These are phyloP conservation scores for Rhagophthalmus giganteus DNA, from an alignment of 2,888 invertebrate species.

Conservation along the genomic window DNA sequence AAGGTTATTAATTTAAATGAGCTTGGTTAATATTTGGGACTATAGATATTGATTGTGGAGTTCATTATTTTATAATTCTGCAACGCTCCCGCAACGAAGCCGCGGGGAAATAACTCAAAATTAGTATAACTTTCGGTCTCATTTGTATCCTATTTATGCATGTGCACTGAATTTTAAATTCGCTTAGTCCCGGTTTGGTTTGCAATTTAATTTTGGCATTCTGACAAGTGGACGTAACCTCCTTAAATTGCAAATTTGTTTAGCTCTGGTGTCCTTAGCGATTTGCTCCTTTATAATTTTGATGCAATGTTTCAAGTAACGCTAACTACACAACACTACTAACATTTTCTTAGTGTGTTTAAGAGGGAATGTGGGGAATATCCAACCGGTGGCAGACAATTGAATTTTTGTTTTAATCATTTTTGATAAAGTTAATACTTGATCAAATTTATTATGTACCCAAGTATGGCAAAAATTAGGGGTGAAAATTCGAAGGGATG, in stretches of 20 bases:
- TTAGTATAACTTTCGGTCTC: conserved; percentile 20
- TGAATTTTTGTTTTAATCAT: too few species aligned
- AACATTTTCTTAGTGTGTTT: too few species aligned
- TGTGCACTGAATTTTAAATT: conserved; percentile 18
- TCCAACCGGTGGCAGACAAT: too few species aligned
- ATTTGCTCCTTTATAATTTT: too few species aligned
- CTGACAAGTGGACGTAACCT: conserved; percentile 1
- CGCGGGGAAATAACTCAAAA: conserved; percentile 22
- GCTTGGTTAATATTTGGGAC: conserved; percentile 24
- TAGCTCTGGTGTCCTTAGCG: too few species aligned
- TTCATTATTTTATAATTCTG: conserved; percentile 26
- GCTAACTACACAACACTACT: too few species aligned
- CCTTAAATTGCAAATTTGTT: conserved; percentile 2
- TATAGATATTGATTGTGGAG: conserved; percentile 11
- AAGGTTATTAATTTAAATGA: conserved; percentile 29
- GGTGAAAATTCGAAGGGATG: too few species aligned
- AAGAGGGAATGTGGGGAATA: too few species aligned
- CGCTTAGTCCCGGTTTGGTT: conserved; percentile 1
- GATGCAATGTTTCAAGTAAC: too few species aligned
- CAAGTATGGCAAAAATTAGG: too few species aligned
- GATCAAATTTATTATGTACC: too few species aligned
- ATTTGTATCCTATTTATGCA: conserved; percentile 18
- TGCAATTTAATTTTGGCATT: conserved; percentile 3
- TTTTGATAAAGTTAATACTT: too few species aligned
- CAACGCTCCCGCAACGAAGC: conserved; percentile 14